Base-by-base conservation (phyloP, 1,140 invertebrate genomes). In the Tachypleus tridentatus region DNA sequence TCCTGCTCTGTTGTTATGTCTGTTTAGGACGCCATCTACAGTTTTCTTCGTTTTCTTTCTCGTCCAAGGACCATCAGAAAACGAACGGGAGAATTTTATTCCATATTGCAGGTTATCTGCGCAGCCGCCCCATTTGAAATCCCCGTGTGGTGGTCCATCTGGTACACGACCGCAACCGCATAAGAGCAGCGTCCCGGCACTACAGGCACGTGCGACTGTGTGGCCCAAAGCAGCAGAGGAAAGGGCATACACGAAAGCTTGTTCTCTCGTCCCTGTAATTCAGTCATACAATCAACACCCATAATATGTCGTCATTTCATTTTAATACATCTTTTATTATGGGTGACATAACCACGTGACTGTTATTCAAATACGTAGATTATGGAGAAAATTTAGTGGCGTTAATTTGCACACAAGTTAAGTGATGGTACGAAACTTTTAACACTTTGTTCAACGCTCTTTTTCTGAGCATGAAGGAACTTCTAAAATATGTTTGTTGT, bases 11-110 rank as follows among this genome's bases (percentile, higher is more conserved):
- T 80, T 80, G 68, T 81, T 81, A 70, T 81, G 80, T 4, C 80
- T 64, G 68, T 80, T 80, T 72, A 81, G 74, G 57, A 65, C 53
- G 48, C 69, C 64, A 64, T 70, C 68, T 65, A 82, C 84, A 0
- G 86, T 81, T 82, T 69, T 86, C 84, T 3, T 83, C 83, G 72
- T 85, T 86, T 49, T 85, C 85, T 9, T 84, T 83, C 85, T 85
- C 85, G 72, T 87, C 84, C 75, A 86, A 85, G 58, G 82, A 78
- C 50, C 83, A 72, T 94, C 91, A 3, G 90, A 83, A 78, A 93
- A 94, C 62, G 92, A 87, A 69, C 86, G 84, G 69, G 88, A 67
- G 29, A 72, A 72, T 50, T 64, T 57, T 5, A 70, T 64, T 5
- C 72, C 72, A 59, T 69, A 73, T 10, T 62, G 62, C 7, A 73